These are phyloP conservation scores for Tanytarsus gracilentus DNA, from an alignment of 2,888 invertebrate species.

Conservation along the genomic window DNA sequence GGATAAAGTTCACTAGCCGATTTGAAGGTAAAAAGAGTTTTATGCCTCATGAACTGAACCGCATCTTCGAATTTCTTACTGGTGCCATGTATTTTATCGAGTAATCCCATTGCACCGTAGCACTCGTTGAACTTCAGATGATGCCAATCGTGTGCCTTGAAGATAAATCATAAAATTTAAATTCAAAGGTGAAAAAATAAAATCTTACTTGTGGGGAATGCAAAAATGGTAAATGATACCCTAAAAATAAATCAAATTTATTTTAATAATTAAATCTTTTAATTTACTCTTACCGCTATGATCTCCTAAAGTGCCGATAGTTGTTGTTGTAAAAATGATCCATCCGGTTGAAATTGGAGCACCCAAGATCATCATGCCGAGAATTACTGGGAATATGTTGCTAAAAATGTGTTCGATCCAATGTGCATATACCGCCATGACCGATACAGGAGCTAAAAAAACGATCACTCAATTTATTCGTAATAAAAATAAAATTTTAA, in stretches of 20 bases:
- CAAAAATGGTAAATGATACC: slow-evolving; percentile 17
- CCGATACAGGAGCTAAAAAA: not conserved
- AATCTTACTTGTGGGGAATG: slow-evolving; percentile 13
- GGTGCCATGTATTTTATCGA: slow-evolving; percentile 7
- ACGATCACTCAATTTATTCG: too few relatives aligned
- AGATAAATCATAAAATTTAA: too few relatives aligned
- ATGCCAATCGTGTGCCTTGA: slow-evolving; percentile 23
- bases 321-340: not conserved
- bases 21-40: slow-evolving; percentile 3
- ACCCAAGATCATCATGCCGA: not conserved
- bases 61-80: slow-evolving; percentile 13
- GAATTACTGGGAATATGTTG: not conserved
- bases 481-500: too few relatives aligned
- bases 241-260: not conserved
- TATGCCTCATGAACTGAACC: not conserved
- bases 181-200: too few relatives aligned
- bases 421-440: not conserved
- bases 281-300: not conserved
- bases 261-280: not conserved
- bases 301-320: not conserved
- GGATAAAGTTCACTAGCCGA: not conserved
- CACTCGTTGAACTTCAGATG: slow-evolving; percentile 23
- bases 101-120: slow-evolving; percentile 11
- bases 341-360: not conserved
- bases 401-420: not conserved